Conservation (phyloP, 2,113 vertebrate genomes). For the Eonycteris spelaea region DNA sequence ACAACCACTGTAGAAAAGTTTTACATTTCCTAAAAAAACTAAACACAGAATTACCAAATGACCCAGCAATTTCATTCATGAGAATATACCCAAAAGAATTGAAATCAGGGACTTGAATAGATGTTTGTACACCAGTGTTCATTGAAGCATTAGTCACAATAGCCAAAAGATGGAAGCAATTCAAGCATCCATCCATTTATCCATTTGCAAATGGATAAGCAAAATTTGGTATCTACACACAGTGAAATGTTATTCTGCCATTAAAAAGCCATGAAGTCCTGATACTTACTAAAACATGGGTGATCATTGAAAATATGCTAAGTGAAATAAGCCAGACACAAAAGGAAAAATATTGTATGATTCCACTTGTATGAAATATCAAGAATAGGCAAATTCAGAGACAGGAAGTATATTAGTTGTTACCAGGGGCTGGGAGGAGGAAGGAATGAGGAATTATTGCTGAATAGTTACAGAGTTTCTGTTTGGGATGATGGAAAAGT, state of each 20-base stretch:
- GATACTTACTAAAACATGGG: background rate
- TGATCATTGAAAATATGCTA: background rate
- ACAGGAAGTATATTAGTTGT: background rate
- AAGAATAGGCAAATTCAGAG: background rate
- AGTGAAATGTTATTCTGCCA: background rate
- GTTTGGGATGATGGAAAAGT: background rate
- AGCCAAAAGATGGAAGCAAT: background rate
- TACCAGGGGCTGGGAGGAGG: background rate
- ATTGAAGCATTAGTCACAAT: background rate
- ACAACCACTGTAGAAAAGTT: background rate
- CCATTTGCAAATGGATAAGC: background rate
- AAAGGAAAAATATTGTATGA: background rate
- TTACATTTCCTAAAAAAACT: background rate
- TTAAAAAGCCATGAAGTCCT: background rate
- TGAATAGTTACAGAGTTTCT: background rate
- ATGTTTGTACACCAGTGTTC: background rate
- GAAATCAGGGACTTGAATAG: background rate
- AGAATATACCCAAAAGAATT: background rate
- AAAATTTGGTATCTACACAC: background rate
- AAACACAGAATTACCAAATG: background rate
- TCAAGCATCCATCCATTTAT: background rate
- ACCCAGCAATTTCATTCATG: background rate
- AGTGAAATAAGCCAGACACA: background rate
- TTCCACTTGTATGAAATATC: background rate
- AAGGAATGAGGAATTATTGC: background rate